Base-by-base conservation (phyloP, 2,113 vertebrate species). In the Tylochromis polylepis region DNA sequence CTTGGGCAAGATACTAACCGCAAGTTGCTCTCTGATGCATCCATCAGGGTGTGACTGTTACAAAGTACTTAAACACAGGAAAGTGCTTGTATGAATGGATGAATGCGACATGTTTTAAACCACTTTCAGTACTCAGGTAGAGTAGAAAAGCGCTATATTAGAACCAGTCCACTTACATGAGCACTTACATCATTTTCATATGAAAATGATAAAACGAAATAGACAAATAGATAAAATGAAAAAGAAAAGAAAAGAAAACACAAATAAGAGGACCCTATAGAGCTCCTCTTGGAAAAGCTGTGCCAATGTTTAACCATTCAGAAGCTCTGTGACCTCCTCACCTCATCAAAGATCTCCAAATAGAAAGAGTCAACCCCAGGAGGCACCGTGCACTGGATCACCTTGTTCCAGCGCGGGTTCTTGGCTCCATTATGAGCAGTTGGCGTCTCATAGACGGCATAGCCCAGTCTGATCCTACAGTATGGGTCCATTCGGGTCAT, bases 401-500 rank as follows among this genome's bases (percentile, higher is more conserved):
- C 98, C 89, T 99, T 99, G 94, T 99, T 99, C 99, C 99, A 99
- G 65, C 98, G 97, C 0, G 99, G 99, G 94, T 99, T 99, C 94
- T 99, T 99, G 79, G 99, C 99, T 1, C 99, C 99, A 0, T 99
- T 99, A 89, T 99, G 98, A 7, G 98, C 98, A 0, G 98, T 99
- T 3, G 98, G 98, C 0, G 99, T 99, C 93, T 99, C 99, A 11
- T 99, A 99, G 27, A 99, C 98, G 0, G 98, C 98, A 0, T 99
- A 99, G 2, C 99, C 99, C 78, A 99, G 95, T 24, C 99, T 96
- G 86, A 99, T 95, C 4, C 98, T 95, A 80, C 98, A 99, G 85
- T 99, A 99, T 0, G 99, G 99, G 92, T 99, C 99, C 99, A 99
- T 99, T 15, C 99, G 97, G 0, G 99, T 99, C 98, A 99, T 98